phyloP scores from a whole-genome alignment of 2,888 invertebrate species.

The Agrilus biguttatus region DNA sequence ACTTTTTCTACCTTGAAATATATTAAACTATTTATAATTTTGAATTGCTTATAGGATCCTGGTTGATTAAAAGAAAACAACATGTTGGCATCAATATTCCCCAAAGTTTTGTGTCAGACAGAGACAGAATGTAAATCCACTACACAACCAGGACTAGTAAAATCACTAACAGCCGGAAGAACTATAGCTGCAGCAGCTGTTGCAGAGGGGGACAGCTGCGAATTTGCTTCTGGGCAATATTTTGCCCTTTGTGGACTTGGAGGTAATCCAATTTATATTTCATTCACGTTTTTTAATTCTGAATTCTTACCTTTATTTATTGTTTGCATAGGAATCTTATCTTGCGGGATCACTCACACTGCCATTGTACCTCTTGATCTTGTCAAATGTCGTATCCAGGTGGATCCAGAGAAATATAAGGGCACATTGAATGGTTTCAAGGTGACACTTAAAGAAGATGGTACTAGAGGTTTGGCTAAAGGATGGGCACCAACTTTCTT shows the following conservation, averaged over 20 bases:
- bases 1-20: too few species aligned
- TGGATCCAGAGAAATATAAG: conserved; percentile 90
- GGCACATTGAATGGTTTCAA: conserved; percentile 73
- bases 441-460: conserved; percentile 78
- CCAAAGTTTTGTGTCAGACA: conserved; percentile 19
- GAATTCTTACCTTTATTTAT: conserved; percentile 2
- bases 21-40: too few species aligned
- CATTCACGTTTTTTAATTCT: too few species aligned
- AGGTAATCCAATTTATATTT: conserved; percentile 31
- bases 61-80: not conserved
- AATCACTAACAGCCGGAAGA: conserved; percentile 23
- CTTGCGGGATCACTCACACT: conserved; percentile 81
- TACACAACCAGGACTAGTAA: conserved; percentile 15
- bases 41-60: too few species aligned
- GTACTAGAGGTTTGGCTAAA: conserved; percentile 68
- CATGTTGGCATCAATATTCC: conserved; percentile 19
- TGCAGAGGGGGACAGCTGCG: conserved; percentile 40
- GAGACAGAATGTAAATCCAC: conserved; percentile 5
- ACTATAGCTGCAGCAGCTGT: conserved; percentile 18
- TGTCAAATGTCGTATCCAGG: conserved; percentile 90
- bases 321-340: conserved; percentile 27
- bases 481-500: conserved; percentile 98
- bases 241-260: conserved; percentile 90
- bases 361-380: conserved; percentile 91
- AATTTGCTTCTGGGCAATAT: conserved; percentile 83